phyloP scores from a whole-genome alignment of 2,888 invertebrate genomes.

The Deilephila porcellus region DNA sequence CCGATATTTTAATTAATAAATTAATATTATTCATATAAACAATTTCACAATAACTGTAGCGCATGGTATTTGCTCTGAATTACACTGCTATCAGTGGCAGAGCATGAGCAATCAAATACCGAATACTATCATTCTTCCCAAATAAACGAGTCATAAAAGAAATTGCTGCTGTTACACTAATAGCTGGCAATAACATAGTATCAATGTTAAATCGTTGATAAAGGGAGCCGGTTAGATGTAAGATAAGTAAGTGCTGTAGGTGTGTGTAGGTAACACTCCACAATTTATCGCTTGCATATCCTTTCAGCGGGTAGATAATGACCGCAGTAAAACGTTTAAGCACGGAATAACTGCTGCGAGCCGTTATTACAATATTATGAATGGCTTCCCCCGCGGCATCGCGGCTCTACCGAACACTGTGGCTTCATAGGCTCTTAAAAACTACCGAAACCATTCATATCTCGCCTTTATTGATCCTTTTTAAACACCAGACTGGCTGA shows the following conservation, averaged over 20 bases:
- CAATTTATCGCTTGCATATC: slow-evolving; percentile 84
- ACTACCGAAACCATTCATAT: slow-evolving; percentile 24
- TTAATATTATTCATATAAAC: too few relatives aligned
- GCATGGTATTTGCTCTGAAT: background rate
- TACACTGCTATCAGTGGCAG: background rate
- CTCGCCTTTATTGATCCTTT: slow-evolving; percentile 3
- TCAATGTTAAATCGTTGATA: slow-evolving; percentile 61
- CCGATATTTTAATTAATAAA: too few relatives aligned
- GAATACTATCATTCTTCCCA: background rate
- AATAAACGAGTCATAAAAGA: slow-evolving; percentile 32
- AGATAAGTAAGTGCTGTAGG: slow-evolving; percentile 59
- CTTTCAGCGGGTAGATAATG: slow-evolving; percentile 85
- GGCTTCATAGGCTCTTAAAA: slow-evolving; percentile 44
- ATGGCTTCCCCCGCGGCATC: slow-evolving; percentile 73
- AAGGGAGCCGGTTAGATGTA: slow-evolving; percentile 61
- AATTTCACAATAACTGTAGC: too few relatives aligned
- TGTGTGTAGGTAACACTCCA: slow-evolving; percentile 70
- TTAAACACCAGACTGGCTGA: background rate
- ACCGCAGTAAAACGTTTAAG: slow-evolving; percentile 85
- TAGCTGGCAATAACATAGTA: slow-evolving; percentile 37
- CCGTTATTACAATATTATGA: slow-evolving; percentile 85
- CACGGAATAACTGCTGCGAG: slow-evolving; percentile 83
- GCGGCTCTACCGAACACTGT: slow-evolving; percentile 42
- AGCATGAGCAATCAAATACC: background rate
- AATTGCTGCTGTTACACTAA: slow-evolving; percentile 33